Evolutionary conservation across 2,113 vertebrate genomes (phyloP).

Genomic region (Ceratotherium simum): DNA sequence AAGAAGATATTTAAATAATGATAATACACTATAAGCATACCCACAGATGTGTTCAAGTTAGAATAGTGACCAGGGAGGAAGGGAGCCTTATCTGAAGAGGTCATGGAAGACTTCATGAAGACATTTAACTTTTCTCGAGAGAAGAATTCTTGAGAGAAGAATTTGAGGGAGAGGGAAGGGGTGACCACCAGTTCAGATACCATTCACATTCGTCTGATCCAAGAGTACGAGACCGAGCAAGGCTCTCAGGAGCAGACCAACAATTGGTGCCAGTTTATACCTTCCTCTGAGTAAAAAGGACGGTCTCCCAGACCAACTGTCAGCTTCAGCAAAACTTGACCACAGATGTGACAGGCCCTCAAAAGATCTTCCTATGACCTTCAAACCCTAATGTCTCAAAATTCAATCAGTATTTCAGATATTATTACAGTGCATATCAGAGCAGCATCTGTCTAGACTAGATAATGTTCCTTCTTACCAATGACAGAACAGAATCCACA

Average conservation of each 20-base stretch:
- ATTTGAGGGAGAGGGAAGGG: not conserved
- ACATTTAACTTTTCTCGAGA: conserved; percentile 3
- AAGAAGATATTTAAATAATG: conserved; percentile 17
- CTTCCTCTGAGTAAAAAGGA: conserved; percentile 9
- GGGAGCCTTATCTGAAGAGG: not conserved
- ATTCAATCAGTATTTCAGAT: conserved; percentile 32
- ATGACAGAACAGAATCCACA: not conserved
- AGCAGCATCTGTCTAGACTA: not conserved
- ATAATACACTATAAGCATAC: not conserved
- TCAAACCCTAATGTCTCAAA: not conserved
- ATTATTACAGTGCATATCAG: not conserved
- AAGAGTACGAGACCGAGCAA: not conserved
- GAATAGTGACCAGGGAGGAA: not conserved
- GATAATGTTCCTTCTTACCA: not conserved
- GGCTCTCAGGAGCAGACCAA: not conserved
- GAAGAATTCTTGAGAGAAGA: not conserved
- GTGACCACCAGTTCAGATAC: not conserved
- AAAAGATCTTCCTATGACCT: not conserved
- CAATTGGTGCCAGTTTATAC: not conserved
- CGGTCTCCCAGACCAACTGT: not conserved
- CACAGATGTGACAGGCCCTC: not conserved
- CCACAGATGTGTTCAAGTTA: conserved; percentile 3
- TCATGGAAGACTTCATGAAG: not conserved
- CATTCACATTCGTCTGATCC: not conserved
- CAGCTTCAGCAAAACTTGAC: not conserved